Evolutionary conservation across 2,888 invertebrate genomes (phyloP).

Genomic region (Esperia sulphurella): DNA sequence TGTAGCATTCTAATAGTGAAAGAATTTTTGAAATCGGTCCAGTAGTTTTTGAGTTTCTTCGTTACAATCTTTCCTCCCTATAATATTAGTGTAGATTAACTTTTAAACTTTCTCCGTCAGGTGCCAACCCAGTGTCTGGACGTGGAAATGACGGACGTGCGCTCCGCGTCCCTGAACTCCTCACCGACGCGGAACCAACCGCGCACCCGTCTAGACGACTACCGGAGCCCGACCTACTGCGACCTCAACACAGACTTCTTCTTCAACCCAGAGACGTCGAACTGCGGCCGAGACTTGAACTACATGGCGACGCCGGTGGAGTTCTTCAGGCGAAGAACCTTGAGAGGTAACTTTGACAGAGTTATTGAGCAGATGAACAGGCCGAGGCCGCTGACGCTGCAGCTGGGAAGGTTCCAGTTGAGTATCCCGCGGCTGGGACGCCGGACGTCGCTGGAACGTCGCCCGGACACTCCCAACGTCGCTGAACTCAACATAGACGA

Average conservation of each 20-base stretch:
- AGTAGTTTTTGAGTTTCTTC: too few relatives aligned
- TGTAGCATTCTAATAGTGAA: too few relatives aligned
- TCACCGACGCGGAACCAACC: constrained; percentile 35
- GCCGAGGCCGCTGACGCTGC: constrained; percentile 45
- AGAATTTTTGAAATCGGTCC: too few relatives aligned
- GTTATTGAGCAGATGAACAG: constrained; percentile 45
- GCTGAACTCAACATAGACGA: constrained; percentile 57
- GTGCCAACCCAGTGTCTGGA: constrained; percentile 58
- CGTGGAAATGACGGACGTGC: constrained; percentile 55
- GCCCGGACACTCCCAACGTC: constrained; percentile 65
- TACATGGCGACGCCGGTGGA: constrained; percentile 50
- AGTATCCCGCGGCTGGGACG: constrained; percentile 52
- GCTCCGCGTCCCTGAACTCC: constrained; percentile 30
- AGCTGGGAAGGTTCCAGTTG: constrained; percentile 60
- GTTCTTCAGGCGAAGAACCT: constrained; percentile 32
- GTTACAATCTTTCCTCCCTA: too few relatives aligned
- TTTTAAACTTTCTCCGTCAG: too few relatives aligned
- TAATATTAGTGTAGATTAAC: too few relatives aligned
- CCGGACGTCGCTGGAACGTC: constrained; percentile 18
- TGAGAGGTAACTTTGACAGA: constrained; percentile 43
- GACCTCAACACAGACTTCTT: constrained; percentile 39
- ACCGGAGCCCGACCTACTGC: constrained; percentile 52
- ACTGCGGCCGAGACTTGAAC: constrained; percentile 43
- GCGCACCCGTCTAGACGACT: constrained; percentile 24
- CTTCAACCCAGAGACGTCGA: constrained; percentile 36